Conservation (phyloP, 2,888 invertebrate genomes). For the Netelia fuscicornis region DNA sequence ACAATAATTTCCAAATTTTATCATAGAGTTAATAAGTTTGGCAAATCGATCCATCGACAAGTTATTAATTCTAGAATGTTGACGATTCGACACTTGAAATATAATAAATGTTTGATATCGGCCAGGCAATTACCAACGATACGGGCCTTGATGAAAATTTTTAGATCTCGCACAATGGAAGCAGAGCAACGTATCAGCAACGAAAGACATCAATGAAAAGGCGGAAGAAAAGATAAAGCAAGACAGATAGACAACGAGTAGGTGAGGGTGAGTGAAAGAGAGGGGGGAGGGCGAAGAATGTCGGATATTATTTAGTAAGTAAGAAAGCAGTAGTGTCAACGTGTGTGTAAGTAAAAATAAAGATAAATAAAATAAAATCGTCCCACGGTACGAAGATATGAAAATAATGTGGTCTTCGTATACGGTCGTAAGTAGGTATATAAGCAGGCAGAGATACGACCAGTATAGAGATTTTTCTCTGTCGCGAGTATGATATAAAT, state of each 20-base stretch:
- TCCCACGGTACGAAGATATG: slow-evolving; percentile 26
- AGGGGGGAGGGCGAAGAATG: slow-evolving; percentile 43
- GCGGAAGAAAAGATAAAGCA: slow-evolving; percentile 59
- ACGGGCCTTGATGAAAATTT: slow-evolving; percentile 11
- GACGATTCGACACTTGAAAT: background rate
- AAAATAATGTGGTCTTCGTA: slow-evolving; percentile 52
- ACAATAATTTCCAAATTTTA: no score
- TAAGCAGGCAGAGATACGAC: slow-evolving; percentile 45
- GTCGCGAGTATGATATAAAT: slow-evolving; percentile 31
- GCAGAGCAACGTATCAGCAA: slow-evolving; percentile 1
- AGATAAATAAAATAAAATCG: slow-evolving; percentile 36
- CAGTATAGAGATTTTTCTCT: slow-evolving; percentile 30
- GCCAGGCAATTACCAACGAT: slow-evolving; percentile 59
- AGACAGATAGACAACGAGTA: slow-evolving; percentile 53
- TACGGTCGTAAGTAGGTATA: background rate
- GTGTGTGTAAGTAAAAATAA: slow-evolving; percentile 14
- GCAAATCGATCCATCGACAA: no score
- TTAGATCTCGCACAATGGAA: slow-evolving; percentile 35
- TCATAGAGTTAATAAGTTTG: no score
- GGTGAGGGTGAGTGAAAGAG: slow-evolving; percentile 64
- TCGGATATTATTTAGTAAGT: slow-evolving; percentile 25
- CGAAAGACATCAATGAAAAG: slow-evolving; percentile 32
- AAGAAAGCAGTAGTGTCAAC: slow-evolving; percentile 17
- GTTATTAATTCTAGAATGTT: no score
- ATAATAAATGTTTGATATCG: background rate